Conservation (phyloP, 2,888 invertebrate genomes). For the Cataglyphis cursor region DNA sequence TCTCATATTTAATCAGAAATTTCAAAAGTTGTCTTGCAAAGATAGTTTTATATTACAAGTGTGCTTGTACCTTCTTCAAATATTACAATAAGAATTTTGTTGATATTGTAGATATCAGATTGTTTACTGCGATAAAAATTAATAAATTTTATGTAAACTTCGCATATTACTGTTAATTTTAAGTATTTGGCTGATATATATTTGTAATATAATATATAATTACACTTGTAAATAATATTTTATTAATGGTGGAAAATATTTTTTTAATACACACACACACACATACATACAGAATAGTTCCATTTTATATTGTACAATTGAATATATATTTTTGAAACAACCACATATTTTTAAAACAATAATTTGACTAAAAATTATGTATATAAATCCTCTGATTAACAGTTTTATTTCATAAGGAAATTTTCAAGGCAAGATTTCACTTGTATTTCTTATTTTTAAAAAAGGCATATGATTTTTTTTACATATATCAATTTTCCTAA, state of each 20-base stretch:
- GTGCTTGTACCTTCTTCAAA: background rate
- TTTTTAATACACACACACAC: background rate
- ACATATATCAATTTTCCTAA: background rate
- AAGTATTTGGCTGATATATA: background rate
- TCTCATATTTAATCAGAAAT: conserved; percentile 13
- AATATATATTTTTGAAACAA: background rate
- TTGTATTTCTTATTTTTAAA: background rate
- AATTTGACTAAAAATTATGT: too few species aligned
- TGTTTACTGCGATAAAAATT: conserved; percentile 24
- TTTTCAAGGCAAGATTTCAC: background rate
- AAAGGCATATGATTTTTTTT: background rate
- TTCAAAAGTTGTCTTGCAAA: conserved; percentile 10
- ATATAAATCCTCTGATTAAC: background rate
- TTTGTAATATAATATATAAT: conserved; percentile 8
- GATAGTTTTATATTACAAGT: background rate
- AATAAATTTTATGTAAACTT: conserved; percentile 14
- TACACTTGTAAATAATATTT: conserved; percentile 6
- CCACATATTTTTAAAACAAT: background rate
- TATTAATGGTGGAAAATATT: conserved; percentile 17
- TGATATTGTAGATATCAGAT: conserved; percentile 13
- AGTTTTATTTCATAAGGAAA: background rate
- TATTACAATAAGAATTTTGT: conserved; percentile 17
- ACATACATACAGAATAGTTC: background rate
- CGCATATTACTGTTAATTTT: conserved; percentile 1
- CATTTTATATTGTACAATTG: background rate